These are phyloP conservation scores for Leptinotarsa rubiginosa DNA, from an alignment of 2,888 invertebrate species.

Conservation along the genomic window DNA sequence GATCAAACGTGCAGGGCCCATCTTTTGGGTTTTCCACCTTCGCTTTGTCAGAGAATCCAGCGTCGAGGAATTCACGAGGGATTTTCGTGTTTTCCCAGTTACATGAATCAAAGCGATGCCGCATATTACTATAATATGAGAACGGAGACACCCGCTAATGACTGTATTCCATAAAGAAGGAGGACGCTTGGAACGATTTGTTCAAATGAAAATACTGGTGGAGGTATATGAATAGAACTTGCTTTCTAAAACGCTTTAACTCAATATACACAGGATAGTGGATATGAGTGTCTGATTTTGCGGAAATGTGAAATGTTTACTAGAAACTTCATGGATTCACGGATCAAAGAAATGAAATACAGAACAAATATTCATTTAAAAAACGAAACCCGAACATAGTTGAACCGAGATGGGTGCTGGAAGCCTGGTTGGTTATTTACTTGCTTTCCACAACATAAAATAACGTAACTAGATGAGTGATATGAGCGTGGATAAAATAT, in stretches of 20 bases:
- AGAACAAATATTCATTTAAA: too few relatives aligned
- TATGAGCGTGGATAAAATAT: too few relatives aligned
- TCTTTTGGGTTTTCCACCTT: slow-evolving; percentile 43
- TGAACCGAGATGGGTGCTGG: too few relatives aligned
- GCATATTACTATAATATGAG: slow-evolving; percentile 45
- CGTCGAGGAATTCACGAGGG: slow-evolving; percentile 44
- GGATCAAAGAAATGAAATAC: too few relatives aligned
- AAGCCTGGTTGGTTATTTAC: too few relatives aligned
- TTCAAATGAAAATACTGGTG: neutral
- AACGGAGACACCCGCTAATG: slow-evolving; percentile 34
- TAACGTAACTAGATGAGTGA: too few relatives aligned
- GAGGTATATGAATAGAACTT: neutral
- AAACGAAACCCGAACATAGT: too few relatives aligned
- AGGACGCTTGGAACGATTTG: neutral
- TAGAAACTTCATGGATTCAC: too few relatives aligned
- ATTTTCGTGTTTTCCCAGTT: slow-evolving; percentile 33
- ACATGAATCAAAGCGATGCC: slow-evolving; percentile 49
- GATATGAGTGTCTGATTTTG: too few relatives aligned
- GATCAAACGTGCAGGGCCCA: slow-evolving; percentile 25
- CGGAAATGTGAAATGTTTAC: too few relatives aligned
- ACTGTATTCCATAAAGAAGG: slow-evolving; percentile 5
- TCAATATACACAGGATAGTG: neutral
- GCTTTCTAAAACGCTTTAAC: neutral
- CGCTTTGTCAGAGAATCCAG: slow-evolving; percentile 50
- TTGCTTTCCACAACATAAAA: too few relatives aligned